These are phyloP conservation scores for Sebastes itinus DNA, from an alignment of 2,797 vertebrate species.

Conservation along the genomic window DNA sequence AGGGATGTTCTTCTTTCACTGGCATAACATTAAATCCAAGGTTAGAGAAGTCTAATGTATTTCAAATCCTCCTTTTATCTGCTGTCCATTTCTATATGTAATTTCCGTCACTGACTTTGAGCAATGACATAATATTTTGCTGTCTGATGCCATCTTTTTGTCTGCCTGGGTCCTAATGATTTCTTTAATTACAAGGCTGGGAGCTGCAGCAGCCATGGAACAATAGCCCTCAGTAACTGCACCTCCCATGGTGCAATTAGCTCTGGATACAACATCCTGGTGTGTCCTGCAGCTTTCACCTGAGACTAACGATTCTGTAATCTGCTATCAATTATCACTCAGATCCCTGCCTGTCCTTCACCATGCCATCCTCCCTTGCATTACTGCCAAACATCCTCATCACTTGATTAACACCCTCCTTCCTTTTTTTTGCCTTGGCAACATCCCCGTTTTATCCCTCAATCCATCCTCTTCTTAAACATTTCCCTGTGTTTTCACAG, in stretches of 20 bases:
- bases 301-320: constrained; percentile 57
- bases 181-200: constrained; percentile 71
- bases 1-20: neutral
- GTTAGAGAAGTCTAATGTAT: neutral
- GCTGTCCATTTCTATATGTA: neutral
- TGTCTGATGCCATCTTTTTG: constrained; percentile 53
- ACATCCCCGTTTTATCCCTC: constrained; percentile 20
- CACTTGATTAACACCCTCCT: constrained; percentile 41
- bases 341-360: constrained; percentile 9
- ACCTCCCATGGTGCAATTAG: constrained; percentile 59
- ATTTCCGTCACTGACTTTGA: constrained; percentile 56
- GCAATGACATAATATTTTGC: constrained; percentile 60
- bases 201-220: constrained; percentile 34
- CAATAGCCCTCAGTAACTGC: constrained; percentile 34
- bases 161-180: constrained; percentile 64
- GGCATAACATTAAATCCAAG: neutral
- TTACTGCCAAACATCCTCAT: constrained; percentile 44
- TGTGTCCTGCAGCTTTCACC: constrained; percentile 56
- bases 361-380: neutral
- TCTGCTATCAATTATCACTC: constrained; percentile 70
- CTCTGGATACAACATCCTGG: constrained; percentile 36
- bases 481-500: constrained; percentile 51
- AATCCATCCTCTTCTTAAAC: constrained; percentile 31
- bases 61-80: constrained; percentile 1
- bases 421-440: neutral